These are phyloP conservation scores for Lacerta viridis DNA, from an alignment of 2,797 vertebrate species.

Conservation along the genomic window DNA sequence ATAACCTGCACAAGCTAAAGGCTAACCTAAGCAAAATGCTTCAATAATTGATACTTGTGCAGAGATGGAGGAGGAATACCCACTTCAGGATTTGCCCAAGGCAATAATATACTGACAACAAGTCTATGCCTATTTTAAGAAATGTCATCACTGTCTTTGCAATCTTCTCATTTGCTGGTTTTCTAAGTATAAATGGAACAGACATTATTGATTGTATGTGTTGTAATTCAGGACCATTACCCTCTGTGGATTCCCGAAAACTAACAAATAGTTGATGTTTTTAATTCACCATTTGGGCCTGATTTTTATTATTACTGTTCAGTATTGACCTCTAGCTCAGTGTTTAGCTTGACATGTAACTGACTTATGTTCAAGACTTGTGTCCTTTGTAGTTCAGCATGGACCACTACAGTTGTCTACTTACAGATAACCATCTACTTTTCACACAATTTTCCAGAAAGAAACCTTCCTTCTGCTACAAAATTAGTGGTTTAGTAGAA, in stretches of 20 bases:
- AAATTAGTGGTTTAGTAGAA: no score
- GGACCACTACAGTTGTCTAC: no score
- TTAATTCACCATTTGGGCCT: slow-evolving; percentile 21
- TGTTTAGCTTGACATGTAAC: background rate
- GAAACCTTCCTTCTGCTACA: no score
- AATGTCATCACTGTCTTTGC: background rate
- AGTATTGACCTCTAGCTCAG: background rate
- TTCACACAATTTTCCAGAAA: no score
- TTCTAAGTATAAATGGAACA: background rate
- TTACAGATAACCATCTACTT: no score
- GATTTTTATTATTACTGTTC: slow-evolving; percentile 12
- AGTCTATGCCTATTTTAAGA: slow-evolving; percentile 42
- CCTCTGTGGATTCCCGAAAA: background rate
- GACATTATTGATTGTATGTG: slow-evolving; percentile 4
- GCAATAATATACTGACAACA: slow-evolving; percentile 30
- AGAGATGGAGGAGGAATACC: slow-evolving; percentile 17
- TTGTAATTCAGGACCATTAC: slow-evolving; percentile 28
- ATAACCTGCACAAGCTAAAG: background rate
- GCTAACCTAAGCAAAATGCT: background rate
- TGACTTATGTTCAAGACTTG: no score
- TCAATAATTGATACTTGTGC: slow-evolving; percentile 33
- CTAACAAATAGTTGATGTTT: background rate
- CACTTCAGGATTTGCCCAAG: background rate
- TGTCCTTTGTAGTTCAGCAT: no score
- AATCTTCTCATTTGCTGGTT: background rate